A percentile compares a stretch with the other conserved stretches of the same genome.
These are phyloP conservation scores for Sycophila texana DNA, from an alignment of 2,888 invertebrate genomes.

Conservation along the genomic window DNA sequence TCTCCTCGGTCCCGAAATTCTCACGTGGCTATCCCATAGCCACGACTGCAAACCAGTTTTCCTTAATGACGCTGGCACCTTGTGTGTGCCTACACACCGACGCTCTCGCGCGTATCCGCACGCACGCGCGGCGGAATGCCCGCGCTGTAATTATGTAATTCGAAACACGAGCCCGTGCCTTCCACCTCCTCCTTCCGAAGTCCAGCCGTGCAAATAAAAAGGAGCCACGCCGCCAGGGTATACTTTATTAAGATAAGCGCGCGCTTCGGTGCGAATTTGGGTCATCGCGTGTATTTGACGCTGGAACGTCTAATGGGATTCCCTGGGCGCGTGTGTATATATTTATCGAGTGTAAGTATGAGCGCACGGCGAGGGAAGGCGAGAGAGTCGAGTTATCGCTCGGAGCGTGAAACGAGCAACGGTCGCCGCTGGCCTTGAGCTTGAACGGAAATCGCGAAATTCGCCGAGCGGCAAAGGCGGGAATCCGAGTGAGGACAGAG, in stretches of 20 bases:
- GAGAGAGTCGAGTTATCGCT: slow-evolving; percentile 48
- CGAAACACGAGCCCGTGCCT: background rate
- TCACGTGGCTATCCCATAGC: slow-evolving; percentile 20
- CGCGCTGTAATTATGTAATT: slow-evolving; percentile 46
- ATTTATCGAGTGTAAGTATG: background rate
- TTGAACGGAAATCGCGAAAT: slow-evolving; percentile 55
- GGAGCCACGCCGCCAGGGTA: background rate
- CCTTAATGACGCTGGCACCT: slow-evolving; percentile 35
- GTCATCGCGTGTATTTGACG: slow-evolving; percentile 3
- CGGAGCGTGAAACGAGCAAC: slow-evolving; percentile 50
- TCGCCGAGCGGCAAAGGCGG: slow-evolving; percentile 14
- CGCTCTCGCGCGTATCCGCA: background rate
- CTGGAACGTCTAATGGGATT: slow-evolving; percentile 10
- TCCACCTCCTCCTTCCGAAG: background rate
- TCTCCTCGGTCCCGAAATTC: slow-evolving; percentile 30
- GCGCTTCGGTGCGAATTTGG: slow-evolving; percentile 2
- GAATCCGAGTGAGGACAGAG: background rate
- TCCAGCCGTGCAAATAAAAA: background rate
- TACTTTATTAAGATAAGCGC: slow-evolving; percentile 1
- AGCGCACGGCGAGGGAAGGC: background rate
- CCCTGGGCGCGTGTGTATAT: slow-evolving; percentile 1
- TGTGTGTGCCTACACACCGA: too few species aligned
- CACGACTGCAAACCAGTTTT: slow-evolving; percentile 50
- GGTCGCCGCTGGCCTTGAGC: slow-evolving; percentile 52
- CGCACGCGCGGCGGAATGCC: slow-evolving; percentile 5